Percentiles rank a stretch among this genome's conserved stretches.
phyloP scores from a whole-genome alignment of 37 sponge, comb jelly and placozoan species.

The Geodia barretti region DNA sequence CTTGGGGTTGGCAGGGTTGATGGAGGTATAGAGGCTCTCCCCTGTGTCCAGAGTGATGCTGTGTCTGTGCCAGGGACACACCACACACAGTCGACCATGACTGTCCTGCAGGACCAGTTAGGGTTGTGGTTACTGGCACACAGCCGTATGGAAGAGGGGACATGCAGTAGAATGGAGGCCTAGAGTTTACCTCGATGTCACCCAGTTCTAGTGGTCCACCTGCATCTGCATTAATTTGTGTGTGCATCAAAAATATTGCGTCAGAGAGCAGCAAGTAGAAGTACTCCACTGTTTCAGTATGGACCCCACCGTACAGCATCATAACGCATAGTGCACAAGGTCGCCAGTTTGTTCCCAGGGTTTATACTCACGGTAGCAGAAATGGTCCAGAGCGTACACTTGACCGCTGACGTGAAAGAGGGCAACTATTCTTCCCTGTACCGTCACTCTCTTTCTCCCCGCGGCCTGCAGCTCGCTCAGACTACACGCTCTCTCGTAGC shows the following conservation, averaged over 20 bases:
- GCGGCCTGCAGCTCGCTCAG: constrained; percentile 45
- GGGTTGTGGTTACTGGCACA: not conserved
- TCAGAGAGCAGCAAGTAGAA: not conserved
- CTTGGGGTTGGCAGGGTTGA: constrained; percentile 69
- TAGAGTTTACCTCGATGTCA: constrained; percentile 76
- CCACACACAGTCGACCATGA: constrained; percentile 82
- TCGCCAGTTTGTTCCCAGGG: not conserved
- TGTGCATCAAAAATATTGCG: not conserved
- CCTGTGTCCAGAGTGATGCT: constrained; percentile 86
- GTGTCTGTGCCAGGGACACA: constrained; percentile 92
- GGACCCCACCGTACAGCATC: not conserved
- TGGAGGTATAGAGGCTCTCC: constrained; percentile 85
- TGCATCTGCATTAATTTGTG: constrained; percentile 46
- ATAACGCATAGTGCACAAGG: not conserved
- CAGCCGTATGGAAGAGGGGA: too few species aligned
- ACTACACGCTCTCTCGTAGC: not conserved
- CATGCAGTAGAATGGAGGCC: not conserved
- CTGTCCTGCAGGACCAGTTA: too few species aligned
- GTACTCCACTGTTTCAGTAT: not conserved
- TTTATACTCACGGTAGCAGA: constrained; percentile 86
- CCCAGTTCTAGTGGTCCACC: constrained; percentile 84
- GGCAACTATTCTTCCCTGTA: constrained; percentile 65
- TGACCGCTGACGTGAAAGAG: constrained; percentile 62
- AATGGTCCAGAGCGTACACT: constrained; percentile 82
- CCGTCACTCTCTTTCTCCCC: constrained; percentile 49